Evolutionary conservation across 2,888 invertebrate genomes (phyloP), one percentile per base, ranked within the genome.

Genomic region (Myopa tessellatipennis): DNA sequence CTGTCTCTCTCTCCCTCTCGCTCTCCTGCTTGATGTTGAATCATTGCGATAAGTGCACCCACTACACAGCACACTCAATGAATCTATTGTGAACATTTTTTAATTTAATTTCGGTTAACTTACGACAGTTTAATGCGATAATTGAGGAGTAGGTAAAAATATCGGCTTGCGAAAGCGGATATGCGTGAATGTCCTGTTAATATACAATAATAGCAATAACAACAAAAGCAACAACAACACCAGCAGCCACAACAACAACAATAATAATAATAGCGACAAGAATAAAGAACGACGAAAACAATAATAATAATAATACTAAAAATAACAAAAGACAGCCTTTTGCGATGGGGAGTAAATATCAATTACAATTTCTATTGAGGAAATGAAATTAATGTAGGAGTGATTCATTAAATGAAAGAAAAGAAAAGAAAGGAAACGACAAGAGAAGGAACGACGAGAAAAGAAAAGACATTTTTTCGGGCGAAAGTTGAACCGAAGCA

Each of bases 21-120:
- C 45, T 45, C 45, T 45, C 45, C 1, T 45, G 34, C 34, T 26
- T 36, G 67, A 67, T 63, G 34, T 65, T 55, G 8, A 74, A 63
- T 74, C 67, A 52, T 63, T 61, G 26, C 16, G 36, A 12, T 16
- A 60, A 67, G 26, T 67, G 63, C 80, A 78, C 80, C 80, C 80
- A 80, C 82, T 8, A 61, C 61, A 26, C 61, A 26, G 6, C 10
- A 82, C 82, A 83, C 79, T 80, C 84, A 84, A 85, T 84, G 84
- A 82, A 84, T 83, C 83, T 83, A 82, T 85, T 85, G 85, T 84
- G 12, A n/a, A 69, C 38, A 76, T 61, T 70, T 65, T 70, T 74
- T 52, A 65, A 65, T 74, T 36, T 36, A 65, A 65, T 74, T 74
- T 74, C 36, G 12, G n/a, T 67, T 26, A 84, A 85, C 84, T 84